Evolutionary conservation across 2,797 vertebrate species (phyloP).

Genomic region (Centropyge bicolor): DNA sequence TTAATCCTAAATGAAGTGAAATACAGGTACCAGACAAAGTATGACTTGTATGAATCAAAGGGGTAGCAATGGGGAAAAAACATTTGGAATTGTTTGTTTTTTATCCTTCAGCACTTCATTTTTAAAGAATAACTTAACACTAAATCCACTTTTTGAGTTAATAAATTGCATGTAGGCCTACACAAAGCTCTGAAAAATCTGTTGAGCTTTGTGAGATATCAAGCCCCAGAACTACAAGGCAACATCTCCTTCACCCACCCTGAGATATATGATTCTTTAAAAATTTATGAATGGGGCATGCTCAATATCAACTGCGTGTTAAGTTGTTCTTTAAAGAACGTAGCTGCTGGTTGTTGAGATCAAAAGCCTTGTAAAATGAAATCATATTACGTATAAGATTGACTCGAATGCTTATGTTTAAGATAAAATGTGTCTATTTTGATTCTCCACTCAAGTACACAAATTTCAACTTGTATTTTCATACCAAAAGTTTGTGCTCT

Average conservation of each 20-base stretch:
- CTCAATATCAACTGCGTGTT: neutral
- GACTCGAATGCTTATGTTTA: neutral
- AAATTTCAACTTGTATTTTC: conserved; percentile 16
- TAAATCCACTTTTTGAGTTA: neutral
- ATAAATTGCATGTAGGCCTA: neutral
- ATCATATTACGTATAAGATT: neutral
- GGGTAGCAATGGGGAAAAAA: no score
- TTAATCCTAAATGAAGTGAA: neutral
- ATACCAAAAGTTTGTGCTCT: conserved; percentile 6
- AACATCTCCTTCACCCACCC: neutral
- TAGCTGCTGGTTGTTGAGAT: neutral
- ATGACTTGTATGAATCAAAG: conserved; percentile 4
- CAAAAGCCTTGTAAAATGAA: neutral
- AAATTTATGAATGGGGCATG: neutral
- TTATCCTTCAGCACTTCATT: neutral
- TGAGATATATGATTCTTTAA: neutral
- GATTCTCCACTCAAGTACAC: conserved; percentile 3
- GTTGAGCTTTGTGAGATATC: neutral
- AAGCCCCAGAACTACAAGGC: neutral
- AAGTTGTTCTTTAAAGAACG: neutral
- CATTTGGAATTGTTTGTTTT: neutral
- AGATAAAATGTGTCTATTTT: neutral
- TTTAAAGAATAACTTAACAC: neutral
- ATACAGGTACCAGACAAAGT: conserved; percentile 12
- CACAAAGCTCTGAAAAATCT: neutral